Evolutionary conservation across 2,888 invertebrate genomes (phyloP), one percentile per base, ranked within the genome.

Genomic region (Tenthredo distinguenda): DNA sequence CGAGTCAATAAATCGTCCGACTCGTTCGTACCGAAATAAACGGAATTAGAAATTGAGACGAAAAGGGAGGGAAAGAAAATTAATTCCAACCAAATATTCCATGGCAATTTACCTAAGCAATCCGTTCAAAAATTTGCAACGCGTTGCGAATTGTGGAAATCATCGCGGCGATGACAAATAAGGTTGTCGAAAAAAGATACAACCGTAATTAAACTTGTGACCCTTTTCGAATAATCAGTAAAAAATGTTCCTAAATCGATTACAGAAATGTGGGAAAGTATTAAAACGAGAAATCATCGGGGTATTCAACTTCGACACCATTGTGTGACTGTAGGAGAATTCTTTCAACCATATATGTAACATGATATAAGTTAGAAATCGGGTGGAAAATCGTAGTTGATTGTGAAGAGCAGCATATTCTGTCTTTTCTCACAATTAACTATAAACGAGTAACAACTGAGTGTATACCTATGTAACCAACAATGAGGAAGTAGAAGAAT

Each of bases 401-500:
- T 74, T 43, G 21, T 43, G 37, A 43, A 21, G 72, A 74, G 43
- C 9, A 26, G 72, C 12, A 34, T 74, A 31, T 77, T 26, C 74
- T 10, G 34, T 26, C 2, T 47, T 50, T 77, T 77, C 77, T 50
- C 77, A 77, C 77, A 55, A 77, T 77, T 55, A 77, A 55, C 47
- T 26, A 55, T 77, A 55, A 68, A 26, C 77, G 10, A 31, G 50
- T 43, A 74, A 34, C 50, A 7, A 77, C 50, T 77, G 15, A 12
- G 77, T 77, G 18, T 55, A 21, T 2, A n/a, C 10, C n/a, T 40
- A 72, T n/a, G 7, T 55, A 55, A 55, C 40, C 72, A 50, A 77
- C 77, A 77, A 50, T 77, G 18, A 50, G 77, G 77, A 74, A 40
- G 72, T 43, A 74, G 72, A 74, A 74, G 40, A 74, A 40, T 50